phyloP scores from a whole-genome alignment of 1,140 invertebrate species.

The Octopus bimaculoides region DNA sequence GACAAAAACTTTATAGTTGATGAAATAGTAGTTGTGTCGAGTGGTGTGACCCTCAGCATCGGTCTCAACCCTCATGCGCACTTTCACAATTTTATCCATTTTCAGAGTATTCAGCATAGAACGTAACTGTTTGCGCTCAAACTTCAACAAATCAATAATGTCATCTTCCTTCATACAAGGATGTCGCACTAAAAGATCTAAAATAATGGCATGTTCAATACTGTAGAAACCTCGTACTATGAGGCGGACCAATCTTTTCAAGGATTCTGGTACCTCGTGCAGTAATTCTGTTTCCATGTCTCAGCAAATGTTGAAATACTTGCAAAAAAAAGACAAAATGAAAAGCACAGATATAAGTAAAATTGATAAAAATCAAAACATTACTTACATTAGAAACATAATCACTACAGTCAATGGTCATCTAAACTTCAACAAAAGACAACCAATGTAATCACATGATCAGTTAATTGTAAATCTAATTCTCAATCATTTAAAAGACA shows the following conservation, averaged over 20 bases:
- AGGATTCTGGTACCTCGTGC: constrained; percentile 49
- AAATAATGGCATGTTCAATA: constrained; percentile 88
- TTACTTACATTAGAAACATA: neutral
- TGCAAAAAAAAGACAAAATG: neutral
- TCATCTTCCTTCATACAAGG: constrained; percentile 98
- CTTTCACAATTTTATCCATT: constrained; percentile 93
- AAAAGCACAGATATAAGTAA: neutral
- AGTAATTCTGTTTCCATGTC: constrained; percentile 45
- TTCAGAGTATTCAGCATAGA: constrained; percentile 80
- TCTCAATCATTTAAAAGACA: neutral
- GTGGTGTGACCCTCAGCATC: constrained; percentile 92
- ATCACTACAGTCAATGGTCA: neutral
- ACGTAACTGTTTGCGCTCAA: constrained; percentile 91
- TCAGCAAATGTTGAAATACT: neutral
- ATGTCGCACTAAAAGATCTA: constrained; percentile 92
- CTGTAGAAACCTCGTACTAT: constrained; percentile 90
- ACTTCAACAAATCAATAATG: constrained; percentile 87
- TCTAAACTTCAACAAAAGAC: neutral
- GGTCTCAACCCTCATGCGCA: constrained; percentile 87
- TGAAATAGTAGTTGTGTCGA: constrained; percentile 96
- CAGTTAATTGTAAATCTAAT: neutral
- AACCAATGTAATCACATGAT: neutral
- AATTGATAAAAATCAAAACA: neutral
- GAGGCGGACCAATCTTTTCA: constrained; percentile 86
- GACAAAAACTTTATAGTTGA: constrained; percentile 94